Evolutionary conservation across 2,888 invertebrate genomes (phyloP).

Genomic region (Papilio elwesi): DNA sequence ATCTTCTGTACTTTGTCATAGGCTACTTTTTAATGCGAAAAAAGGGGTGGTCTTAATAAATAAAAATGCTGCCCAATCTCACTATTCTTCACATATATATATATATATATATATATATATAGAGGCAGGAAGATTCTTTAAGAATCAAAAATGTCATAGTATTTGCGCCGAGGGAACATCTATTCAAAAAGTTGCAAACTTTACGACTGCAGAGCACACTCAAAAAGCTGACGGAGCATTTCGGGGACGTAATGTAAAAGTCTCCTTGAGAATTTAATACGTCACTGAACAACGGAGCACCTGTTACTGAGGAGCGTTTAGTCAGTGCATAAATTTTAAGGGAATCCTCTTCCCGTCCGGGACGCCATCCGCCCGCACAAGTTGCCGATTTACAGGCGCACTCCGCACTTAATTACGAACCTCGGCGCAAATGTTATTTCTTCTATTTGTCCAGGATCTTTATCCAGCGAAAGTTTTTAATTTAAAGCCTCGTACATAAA

Average conservation of each 20-base stretch:
- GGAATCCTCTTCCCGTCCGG: constrained; percentile 38
- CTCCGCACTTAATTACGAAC: constrained; percentile 37
- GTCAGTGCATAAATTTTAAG: constrained; percentile 47
- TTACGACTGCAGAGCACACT: constrained; percentile 5
- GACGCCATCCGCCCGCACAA: constrained; percentile 43
- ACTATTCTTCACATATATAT: too few relatives aligned
- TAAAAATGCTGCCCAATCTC: too few relatives aligned
- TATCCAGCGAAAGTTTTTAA: constrained; percentile 22
- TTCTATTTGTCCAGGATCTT: constrained; percentile 1
- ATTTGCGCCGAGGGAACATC: neutral
- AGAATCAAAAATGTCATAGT: constrained; percentile 4
- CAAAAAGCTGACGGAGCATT: constrained; percentile 24
- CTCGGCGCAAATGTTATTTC: constrained; percentile 34
- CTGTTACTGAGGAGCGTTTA: constrained; percentile 43
- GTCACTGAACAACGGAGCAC: constrained; percentile 40
- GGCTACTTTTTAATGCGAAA: too few relatives aligned
- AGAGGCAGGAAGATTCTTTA: neutral
- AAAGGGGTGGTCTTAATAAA: too few relatives aligned
- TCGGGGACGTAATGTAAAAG: constrained; percentile 28
- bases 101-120: too few relatives aligned
- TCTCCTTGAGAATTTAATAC: constrained; percentile 33
- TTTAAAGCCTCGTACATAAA: constrained; percentile 24
- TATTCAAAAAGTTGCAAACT: constrained; percentile 3
- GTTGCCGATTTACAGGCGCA: constrained; percentile 48
- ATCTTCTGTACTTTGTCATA: too few relatives aligned